phyloP scores from a whole-genome alignment of 2,888 invertebrate genomes.

The Tromatobia lineatoria region DNA sequence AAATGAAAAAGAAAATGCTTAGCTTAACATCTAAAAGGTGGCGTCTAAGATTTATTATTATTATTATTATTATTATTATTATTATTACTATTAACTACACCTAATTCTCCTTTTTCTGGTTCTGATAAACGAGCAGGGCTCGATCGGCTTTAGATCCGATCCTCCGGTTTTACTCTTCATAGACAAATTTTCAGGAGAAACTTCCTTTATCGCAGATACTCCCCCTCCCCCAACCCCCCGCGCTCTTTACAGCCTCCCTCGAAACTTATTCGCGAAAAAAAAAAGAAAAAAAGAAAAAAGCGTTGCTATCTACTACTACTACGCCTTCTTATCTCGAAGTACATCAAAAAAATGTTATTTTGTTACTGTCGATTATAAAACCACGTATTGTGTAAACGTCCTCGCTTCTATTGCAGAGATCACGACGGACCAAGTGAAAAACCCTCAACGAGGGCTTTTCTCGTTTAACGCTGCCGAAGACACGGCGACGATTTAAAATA shows the following conservation, averaged over 20 bases:
- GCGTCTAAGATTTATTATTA: slow-evolving; percentile 42
- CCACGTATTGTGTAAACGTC: slow-evolving; percentile 34
- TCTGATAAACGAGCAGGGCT: slow-evolving; percentile 22
- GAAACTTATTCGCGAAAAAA: slow-evolving; percentile 20
- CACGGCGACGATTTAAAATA: slow-evolving; percentile 19
- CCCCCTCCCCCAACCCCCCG: slow-evolving; percentile 21
- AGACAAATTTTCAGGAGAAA: slow-evolving; percentile 13
- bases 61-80: slow-evolving; percentile 23
- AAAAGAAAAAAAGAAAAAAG: background rate
- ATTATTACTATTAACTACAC: slow-evolving; percentile 6
- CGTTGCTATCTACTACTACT: slow-evolving; percentile 12
- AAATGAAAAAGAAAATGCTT: slow-evolving; percentile 55
- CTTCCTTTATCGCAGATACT: slow-evolving; percentile 35
- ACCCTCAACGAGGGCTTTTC: slow-evolving; percentile 17
- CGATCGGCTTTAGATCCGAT: slow-evolving; percentile 32
- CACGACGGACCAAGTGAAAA: slow-evolving; percentile 49
- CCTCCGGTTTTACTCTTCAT: slow-evolving; percentile 25
- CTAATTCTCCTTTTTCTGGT: slow-evolving; percentile 5
- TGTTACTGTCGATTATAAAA: slow-evolving; percentile 25
- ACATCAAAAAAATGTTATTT: slow-evolving; percentile 44
- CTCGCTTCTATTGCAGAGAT: slow-evolving; percentile 43
- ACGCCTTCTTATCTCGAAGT: slow-evolving; percentile 42
- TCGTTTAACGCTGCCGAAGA: slow-evolving; percentile 40
- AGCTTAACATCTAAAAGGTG: slow-evolving; percentile 48
- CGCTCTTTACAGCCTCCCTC: slow-evolving; percentile 26